Base-by-base conservation (phyloP, 2,888 invertebrate genomes). In the Baronia brevicornis region DNA sequence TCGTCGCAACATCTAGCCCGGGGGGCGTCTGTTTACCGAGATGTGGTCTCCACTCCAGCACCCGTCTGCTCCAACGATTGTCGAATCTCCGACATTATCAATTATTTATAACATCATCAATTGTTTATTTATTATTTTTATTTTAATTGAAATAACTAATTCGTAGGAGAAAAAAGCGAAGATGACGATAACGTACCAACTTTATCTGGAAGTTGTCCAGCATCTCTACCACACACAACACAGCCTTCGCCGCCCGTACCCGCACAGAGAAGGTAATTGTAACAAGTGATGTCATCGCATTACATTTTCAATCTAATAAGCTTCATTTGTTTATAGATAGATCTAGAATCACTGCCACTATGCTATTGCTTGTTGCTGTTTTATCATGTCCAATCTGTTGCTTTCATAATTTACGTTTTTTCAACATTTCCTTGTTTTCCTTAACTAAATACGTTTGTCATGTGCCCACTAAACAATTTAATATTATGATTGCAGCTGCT, bases 401-500 rank as follows among this genome's bases (percentile, higher is more conserved):
- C 32, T 24, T 28, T 41, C 31, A 31, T 34, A 28, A 20, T 36
- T 37, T 34, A 23, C 24, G 24, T 38, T 7, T 26, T 24, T 19
- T 26, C 23, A 34, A 22, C 30, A 29, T 30, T 28, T 9, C 28
- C 19, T 15, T 5, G 3, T 31, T 29, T 28, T 7, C 5, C 19
- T n/a, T 33, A 18, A 31, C 38, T 28, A 26, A n/a, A n/a, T n/a
- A n/a, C n/a, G n/a, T n/a, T n/a, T 35, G 24, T 43, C 40, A 47
- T 60, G 57, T 67, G 60, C 54, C 59, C 54, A 75, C 63, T 77
- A 72, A 77, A 75, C n/a, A 39, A 25, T 44, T 45, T 43, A 54
- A 59, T 64, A 53, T 80, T 79, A 52, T 70, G 51, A 57, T 84
- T 84, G 58, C 84, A 84, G 84, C 82, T 84, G 84, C 82, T 84